These are phyloP conservation scores for Zophobas morio DNA, from an alignment of 1,140 invertebrate genomes.

Conservation along the genomic window DNA sequence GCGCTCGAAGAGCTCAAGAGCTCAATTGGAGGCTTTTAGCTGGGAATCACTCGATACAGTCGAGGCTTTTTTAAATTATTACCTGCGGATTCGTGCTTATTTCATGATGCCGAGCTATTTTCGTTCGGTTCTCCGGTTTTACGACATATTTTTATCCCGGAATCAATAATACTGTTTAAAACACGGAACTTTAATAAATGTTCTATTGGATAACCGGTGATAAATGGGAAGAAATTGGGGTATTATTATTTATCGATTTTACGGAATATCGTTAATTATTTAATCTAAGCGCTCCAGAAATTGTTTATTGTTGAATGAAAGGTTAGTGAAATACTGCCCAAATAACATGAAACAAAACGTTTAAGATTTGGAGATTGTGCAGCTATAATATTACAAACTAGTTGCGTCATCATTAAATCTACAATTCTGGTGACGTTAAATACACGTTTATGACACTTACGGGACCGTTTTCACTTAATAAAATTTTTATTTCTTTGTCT, in stretches of 20 bases:
- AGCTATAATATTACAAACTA: no score
- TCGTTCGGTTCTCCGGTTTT: not conserved
- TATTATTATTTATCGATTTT: not conserved
- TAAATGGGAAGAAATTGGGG: not conserved
- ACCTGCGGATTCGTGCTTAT: not conserved
- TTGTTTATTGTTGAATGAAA: no score
- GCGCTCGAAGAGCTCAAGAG: not conserved
- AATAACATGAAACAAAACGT: no score
- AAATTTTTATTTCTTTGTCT: no score
- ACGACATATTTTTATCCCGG: slow-evolving; percentile 6
- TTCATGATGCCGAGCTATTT: slow-evolving; percentile 8
- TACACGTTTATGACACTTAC: no score
- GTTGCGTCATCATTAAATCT: no score
- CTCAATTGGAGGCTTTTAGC: slow-evolving; percentile 1
- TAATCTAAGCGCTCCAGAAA: no score
- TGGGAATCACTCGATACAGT: slow-evolving; percentile 9
- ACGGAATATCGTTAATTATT: no score
- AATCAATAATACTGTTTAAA: slow-evolving; percentile 5
- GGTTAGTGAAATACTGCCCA: no score
- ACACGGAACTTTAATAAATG: slow-evolving; percentile 5
- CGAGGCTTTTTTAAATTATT: slow-evolving; percentile 6
- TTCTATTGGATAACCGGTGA: not conserved
- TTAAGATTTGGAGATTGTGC: no score
- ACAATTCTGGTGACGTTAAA: no score
- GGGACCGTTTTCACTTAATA: no score